Percentiles rank a stretch among this genome's conserved stretches.
phyloP scores from a whole-genome alignment of 37 sponge, comb jelly and placozoan genomes.

The Lycopodina hypogea region DNA sequence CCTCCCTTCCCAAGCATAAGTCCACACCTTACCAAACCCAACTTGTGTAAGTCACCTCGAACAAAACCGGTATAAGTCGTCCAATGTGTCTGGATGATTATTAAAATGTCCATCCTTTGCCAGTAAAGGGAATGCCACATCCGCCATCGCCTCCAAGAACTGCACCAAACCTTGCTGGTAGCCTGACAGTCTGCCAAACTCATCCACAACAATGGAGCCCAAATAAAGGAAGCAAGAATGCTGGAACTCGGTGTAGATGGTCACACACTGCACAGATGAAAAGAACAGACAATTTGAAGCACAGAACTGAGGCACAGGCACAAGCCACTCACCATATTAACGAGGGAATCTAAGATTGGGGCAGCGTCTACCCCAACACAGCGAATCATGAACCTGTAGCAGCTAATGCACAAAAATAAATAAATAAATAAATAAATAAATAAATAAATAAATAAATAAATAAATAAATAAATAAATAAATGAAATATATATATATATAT shows the following conservation, averaged over 20 bases:
- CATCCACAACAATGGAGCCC: constrained; percentile 81
- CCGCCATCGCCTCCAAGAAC: constrained; percentile 53
- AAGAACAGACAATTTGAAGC: not conserved
- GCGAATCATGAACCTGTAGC: constrained; percentile 71
- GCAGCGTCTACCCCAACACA: constrained; percentile 48
- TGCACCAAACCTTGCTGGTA: constrained; percentile 47
- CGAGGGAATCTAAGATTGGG: constrained; percentile 50
- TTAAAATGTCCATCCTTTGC: constrained; percentile 57
- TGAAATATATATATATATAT: too few species aligned
- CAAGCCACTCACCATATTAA: constrained; percentile 47
- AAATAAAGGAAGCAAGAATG: constrained; percentile 92
- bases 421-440: too few species aligned
- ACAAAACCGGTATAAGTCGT: constrained; percentile 92
- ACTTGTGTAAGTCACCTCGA: constrained; percentile 61
- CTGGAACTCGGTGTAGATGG: constrained; percentile 46
- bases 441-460: too few species aligned
- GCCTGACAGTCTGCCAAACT: constrained; percentile 57
- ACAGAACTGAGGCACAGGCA: not conserved
- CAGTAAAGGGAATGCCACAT: constrained; percentile 61
- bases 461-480: too few species aligned
- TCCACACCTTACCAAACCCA: too few species aligned
- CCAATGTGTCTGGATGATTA: constrained; percentile 89
- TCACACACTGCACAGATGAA: constrained; percentile 17
- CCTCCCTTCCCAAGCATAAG: too few species aligned
- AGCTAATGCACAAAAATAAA: too few species aligned